Percentiles rank a stretch among this genome's conserved stretches.
Conservation (phyloP, 2,113 vertebrate species). For the Chloroceryle aenea region DNA sequence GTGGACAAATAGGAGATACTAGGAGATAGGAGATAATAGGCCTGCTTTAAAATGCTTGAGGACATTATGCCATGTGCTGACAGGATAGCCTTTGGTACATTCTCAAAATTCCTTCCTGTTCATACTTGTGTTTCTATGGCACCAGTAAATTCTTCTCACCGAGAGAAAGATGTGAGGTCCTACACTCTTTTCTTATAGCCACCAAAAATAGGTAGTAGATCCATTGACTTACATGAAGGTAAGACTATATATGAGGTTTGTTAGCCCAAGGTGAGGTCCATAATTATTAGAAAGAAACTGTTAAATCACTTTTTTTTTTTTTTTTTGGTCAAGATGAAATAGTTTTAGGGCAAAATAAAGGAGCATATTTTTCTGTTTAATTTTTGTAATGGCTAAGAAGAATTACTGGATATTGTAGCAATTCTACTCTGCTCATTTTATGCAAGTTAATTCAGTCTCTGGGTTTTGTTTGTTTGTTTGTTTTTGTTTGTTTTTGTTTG, state of each 20-base stretch:
- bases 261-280: not conserved
- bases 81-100: not conserved
- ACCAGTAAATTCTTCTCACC: not conserved
- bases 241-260: not conserved
- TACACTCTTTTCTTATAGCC: not conserved
- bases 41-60: slow-evolving; percentile 28
- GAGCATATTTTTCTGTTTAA: not conserved
- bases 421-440: not conserved
- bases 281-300: not conserved
- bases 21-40: no score
- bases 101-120: not conserved
- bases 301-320: not conserved
- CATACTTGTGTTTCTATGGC: not conserved
- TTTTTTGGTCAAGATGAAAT: not conserved
- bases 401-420: not conserved
- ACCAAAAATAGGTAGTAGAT: not conserved
- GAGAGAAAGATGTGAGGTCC: not conserved
- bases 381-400: not conserved
- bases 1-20: slow-evolving; percentile 54
- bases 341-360: not conserved
- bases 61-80: not conserved
- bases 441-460: not conserved
- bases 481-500: not conserved
- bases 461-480: no score
- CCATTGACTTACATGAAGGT: not conserved